Evolutionary conservation across 2,797 vertebrate genomes (phyloP).

Genomic region (Halcyon badia): DNA sequence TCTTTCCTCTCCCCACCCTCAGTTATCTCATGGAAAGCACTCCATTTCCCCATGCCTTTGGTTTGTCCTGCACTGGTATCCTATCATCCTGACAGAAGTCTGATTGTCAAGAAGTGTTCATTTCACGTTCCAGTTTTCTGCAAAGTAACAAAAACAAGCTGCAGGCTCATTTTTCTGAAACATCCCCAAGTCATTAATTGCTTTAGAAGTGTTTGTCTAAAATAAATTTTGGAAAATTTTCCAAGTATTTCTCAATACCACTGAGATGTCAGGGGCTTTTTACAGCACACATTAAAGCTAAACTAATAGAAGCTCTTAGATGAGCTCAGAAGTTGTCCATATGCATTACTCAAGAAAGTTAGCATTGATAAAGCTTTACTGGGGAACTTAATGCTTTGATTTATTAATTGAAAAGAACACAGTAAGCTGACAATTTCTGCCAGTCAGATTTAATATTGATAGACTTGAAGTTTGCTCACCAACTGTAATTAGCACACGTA

Average conservation of each 20-base stretch:
- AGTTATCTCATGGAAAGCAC: neutral
- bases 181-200: neutral
- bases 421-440: neutral
- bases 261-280: neutral
- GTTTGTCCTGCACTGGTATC: neutral
- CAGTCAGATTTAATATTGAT: neutral
- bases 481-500: neutral
- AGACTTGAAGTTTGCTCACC: neutral
- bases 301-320: neutral
- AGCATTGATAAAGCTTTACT: neutral
- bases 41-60: neutral
- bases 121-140: neutral
- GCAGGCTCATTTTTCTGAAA: neutral
- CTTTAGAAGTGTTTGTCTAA: neutral
- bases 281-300: neutral
- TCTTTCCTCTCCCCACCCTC: neutral
- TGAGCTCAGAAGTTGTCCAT: neutral
- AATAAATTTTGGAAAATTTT: neutral
- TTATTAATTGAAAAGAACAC: neutral
- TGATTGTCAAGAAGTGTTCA: neutral
- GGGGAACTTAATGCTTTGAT: neutral
- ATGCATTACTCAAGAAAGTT: rapidly evolving
- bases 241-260: neutral
- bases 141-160: neutral
- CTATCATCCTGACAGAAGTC: neutral